Evolutionary conservation across 2,797 vertebrate species (phyloP).

Genomic region (Oreonectes daqikongensis): DNA sequence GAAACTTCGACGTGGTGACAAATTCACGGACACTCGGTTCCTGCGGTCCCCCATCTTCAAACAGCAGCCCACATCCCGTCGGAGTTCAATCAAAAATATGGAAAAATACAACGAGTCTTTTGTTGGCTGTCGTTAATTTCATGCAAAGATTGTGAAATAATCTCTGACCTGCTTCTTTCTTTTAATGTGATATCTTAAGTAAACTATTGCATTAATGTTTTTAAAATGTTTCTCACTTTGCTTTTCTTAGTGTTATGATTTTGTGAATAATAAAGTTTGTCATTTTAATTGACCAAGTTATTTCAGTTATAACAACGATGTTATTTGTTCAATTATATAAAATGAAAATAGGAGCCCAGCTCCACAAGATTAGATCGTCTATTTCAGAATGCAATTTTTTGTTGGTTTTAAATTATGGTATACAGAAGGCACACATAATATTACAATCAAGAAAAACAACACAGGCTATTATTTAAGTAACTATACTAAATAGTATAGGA

Average conservation of each 20-base stretch:
- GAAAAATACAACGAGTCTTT: constrained; percentile 82
- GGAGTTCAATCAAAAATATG: constrained; percentile 63
- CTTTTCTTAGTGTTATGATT: neutral
- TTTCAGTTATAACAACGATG: too few relatives aligned
- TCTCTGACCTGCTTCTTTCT: neutral
- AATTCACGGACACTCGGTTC: constrained; percentile 88
- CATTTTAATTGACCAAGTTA: neutral
- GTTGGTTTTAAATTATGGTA: too few relatives aligned
- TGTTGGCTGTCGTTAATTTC: constrained; percentile 72
- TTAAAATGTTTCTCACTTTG: neutral
- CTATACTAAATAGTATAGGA: too few relatives aligned
- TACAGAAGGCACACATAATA: too few relatives aligned
- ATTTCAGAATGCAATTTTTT: neutral
- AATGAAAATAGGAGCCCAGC: neutral
- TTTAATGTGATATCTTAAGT: too few relatives aligned
- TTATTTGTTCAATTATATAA: neutral
- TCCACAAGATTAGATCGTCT: too few relatives aligned
- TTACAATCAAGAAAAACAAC: too few relatives aligned
- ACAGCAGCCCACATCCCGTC: constrained; percentile 63
- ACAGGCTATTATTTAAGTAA: too few relatives aligned
- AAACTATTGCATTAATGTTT: neutral
- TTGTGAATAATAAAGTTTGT: constrained; percentile 28
- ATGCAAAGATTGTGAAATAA: neutral
- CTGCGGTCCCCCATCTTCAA: constrained; percentile 92
- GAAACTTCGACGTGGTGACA: constrained; percentile 94